Conservation (phyloP, 2,797 vertebrate genomes). For the Parambassis ranga region DNA sequence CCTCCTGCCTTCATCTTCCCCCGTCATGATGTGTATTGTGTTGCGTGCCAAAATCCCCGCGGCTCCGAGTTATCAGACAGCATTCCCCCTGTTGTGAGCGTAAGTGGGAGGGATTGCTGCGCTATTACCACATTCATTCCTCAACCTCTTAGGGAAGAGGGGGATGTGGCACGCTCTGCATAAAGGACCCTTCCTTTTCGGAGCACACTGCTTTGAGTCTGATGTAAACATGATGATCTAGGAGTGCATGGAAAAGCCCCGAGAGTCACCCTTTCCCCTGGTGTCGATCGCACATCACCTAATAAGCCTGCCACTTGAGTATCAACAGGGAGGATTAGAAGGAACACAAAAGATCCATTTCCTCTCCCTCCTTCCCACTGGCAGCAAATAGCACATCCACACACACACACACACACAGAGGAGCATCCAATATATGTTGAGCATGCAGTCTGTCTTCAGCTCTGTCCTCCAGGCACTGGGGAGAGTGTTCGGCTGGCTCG, state of each 20-base stretch:
- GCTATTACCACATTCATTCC: slow-evolving; percentile 27
- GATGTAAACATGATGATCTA: slow-evolving; percentile 36
- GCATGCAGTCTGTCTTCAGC: slow-evolving; percentile 21
- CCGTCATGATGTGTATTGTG: slow-evolving; percentile 2
- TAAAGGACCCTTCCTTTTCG: background rate
- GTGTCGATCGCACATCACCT: slow-evolving; percentile 18
- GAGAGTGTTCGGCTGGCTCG: slow-evolving; percentile 8
- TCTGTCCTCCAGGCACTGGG: slow-evolving; percentile 14
- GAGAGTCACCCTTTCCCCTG: slow-evolving; percentile 24
- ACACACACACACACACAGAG: background rate
- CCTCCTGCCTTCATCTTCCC: background rate
- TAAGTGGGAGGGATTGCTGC: slow-evolving; percentile 18
- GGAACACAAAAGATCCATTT: slow-evolving; percentile 55
- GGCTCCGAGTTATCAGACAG: slow-evolving; percentile 15
- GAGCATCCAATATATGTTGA: slow-evolving; percentile 1
- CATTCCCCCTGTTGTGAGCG: slow-evolving; percentile 3
- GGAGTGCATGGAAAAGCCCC: slow-evolving; percentile 13
- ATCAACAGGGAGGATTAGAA: slow-evolving; percentile 51
- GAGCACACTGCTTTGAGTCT: slow-evolving; percentile 3
- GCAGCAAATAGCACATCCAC: slow-evolving; percentile 21
- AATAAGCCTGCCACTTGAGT: slow-evolving; percentile 51
- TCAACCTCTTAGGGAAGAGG: slow-evolving; percentile 33
- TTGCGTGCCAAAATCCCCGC: slow-evolving; percentile 22
- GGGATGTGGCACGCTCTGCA: slow-evolving; percentile 6
- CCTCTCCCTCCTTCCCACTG: slow-evolving; percentile 28